phyloP scores from a whole-genome alignment of 2,113 vertebrate genomes.

The Nematolebias whitei region DNA sequence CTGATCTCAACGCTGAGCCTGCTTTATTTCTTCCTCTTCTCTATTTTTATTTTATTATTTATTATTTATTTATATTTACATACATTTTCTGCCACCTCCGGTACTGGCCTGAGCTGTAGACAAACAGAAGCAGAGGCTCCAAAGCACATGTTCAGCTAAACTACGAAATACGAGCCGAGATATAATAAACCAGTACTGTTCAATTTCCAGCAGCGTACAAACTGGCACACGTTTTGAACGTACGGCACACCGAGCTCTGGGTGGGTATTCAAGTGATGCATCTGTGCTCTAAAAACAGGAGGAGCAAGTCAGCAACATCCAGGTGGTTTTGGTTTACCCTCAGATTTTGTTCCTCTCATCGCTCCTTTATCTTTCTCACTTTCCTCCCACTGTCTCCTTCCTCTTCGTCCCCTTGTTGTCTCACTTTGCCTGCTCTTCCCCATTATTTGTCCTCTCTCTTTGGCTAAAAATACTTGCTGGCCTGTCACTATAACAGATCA shows the following conservation, averaged over 20 bases:
- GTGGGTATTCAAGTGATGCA: constrained; percentile 29
- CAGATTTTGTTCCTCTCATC: constrained; percentile 45
- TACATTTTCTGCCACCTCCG: no score
- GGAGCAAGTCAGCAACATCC: constrained; percentile 70
- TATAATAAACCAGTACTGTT: background rate
- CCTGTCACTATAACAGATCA: constrained; percentile 77
- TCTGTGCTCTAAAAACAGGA: constrained; percentile 56
- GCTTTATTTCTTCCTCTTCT: no score
- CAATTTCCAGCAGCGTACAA: background rate
- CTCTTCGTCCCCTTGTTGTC: constrained; percentile 44
- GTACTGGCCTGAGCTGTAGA: background rate
- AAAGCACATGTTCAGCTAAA: background rate
- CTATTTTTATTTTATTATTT: no score
- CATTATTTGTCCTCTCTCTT: constrained; percentile 72
- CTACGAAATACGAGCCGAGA: background rate
- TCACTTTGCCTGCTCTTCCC: constrained; percentile 62
- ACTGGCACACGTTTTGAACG: background rate
- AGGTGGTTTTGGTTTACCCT: constrained; percentile 71
- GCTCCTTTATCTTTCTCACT: constrained; percentile 24
- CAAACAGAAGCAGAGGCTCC: background rate
- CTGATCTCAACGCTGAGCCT: no score
- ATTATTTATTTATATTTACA: no score
- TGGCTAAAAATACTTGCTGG: constrained; percentile 76
- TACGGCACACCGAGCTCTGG: constrained; percentile 4
- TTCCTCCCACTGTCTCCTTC: constrained; percentile 11